A percentile compares a stretch with the other conserved stretches of the same genome.
These are phyloP conservation scores for Podilymbus podiceps DNA, from an alignment of 2,113 vertebrate genomes.

Conservation along the genomic window DNA sequence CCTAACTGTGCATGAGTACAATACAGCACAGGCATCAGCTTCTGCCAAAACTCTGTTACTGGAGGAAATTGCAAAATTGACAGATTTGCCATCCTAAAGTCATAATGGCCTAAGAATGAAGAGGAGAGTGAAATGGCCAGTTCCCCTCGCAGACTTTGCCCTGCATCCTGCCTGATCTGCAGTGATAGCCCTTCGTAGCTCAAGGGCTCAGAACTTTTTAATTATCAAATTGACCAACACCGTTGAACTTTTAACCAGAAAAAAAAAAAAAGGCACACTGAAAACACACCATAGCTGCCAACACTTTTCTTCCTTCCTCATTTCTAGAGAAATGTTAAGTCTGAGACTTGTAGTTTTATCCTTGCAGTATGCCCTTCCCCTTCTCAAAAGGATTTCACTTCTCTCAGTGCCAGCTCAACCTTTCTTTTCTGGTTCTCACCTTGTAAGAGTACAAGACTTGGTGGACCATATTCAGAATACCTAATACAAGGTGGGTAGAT, in stretches of 20 bases:
- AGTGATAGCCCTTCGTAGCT: neutral
- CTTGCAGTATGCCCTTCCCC: neutral
- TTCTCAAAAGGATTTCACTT: neutral
- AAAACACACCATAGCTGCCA: neutral
- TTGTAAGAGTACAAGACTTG: neutral
- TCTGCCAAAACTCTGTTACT: slow-evolving; percentile 28
- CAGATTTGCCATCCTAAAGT: slow-evolving; percentile 24
- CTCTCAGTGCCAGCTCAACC: neutral
- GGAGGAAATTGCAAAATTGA: slow-evolving; percentile 13
- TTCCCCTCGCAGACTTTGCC: neutral
- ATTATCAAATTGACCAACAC: slow-evolving; percentile 2
- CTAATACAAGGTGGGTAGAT: neutral
- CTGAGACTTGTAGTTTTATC: neutral
- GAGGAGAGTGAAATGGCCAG: neutral
- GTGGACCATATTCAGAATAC: neutral
- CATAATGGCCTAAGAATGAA: neutral
- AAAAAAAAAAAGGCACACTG: neutral
- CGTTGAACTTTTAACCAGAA: neutral
- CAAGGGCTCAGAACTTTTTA: neutral
- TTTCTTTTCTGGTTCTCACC: neutral
- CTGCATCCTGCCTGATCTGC: neutral
- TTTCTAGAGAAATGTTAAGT: neutral
- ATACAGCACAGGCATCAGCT: neutral
- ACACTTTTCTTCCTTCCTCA: neutral
- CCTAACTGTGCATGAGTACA: slow-evolving; percentile 38